A percentile compares a stretch with the other conserved stretches of the same genome.
Evolutionary conservation across 2,797 vertebrate genomes (phyloP).

Genomic region (Bovichtus variegatus): DNA sequence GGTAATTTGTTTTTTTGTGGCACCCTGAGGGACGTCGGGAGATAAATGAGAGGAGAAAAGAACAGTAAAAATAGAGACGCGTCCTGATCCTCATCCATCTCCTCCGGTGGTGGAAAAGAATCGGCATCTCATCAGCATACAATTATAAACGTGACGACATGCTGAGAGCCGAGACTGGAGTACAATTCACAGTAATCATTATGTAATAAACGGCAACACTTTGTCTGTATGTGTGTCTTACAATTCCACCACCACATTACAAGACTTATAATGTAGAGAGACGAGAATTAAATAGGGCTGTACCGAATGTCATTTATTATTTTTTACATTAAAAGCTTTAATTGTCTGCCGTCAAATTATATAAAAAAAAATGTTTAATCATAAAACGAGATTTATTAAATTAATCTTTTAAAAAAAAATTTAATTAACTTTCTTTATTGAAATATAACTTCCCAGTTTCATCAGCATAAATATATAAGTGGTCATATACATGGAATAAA

Average conservation of each 20-base stretch:
- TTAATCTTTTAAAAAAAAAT: too few species aligned
- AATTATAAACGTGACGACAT: conserved; percentile 38
- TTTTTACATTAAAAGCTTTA: too few species aligned
- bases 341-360: too few species aligned
- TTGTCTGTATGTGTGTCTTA: conserved; percentile 5
- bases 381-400: too few species aligned
- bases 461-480: too few species aligned
- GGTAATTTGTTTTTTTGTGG: conserved; percentile 52
- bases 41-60: conserved; percentile 49
- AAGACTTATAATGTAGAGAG: not conserved
- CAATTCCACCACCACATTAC: not conserved
- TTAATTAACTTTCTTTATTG: too few species aligned
- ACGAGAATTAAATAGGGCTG: not conserved
- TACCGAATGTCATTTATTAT: too few species aligned
- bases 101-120: conserved; percentile 45
- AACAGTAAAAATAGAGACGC: conserved; percentile 59
- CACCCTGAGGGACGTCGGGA: conserved; percentile 44
- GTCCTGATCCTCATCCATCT: conserved; percentile 61
- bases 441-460: too few species aligned
- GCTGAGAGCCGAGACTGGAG: conserved; percentile 53
- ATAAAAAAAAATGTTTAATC: too few species aligned
- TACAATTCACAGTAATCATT: conserved; percentile 29
- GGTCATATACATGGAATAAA: too few species aligned
- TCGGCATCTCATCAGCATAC: conserved; percentile 66
- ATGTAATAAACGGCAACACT: conserved; percentile 42